Percentiles rank a stretch among this genome's conserved stretches.
phyloP scores from a whole-genome alignment of 2,797 vertebrate species.

The Dicrostonyx torquatus region DNA sequence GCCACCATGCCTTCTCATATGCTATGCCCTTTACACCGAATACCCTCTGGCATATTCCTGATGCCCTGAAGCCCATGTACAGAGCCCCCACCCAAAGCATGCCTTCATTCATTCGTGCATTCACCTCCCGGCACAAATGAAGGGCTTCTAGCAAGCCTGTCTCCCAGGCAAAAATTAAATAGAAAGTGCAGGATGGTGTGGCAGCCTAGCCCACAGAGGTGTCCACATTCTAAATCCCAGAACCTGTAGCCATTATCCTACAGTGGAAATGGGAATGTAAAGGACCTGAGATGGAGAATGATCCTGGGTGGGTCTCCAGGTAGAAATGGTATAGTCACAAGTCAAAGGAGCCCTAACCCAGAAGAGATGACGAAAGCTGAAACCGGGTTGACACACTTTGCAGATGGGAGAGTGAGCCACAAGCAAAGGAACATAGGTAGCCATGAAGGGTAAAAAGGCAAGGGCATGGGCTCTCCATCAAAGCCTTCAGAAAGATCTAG shows the following conservation, averaged over 20 bases:
- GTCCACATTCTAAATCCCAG: neutral
- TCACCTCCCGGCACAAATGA: neutral
- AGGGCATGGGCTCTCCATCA: neutral
- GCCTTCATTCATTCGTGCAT: neutral
- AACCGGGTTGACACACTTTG: fast-evolving
- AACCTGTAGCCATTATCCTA: neutral
- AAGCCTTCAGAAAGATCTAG: neutral
- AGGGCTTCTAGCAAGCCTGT: neutral
- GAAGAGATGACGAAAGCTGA: neutral
- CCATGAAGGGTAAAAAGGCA: neutral
- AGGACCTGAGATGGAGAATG: neutral
- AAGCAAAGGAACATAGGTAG: neutral
- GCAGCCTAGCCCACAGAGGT: neutral
- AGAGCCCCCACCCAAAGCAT: neutral
- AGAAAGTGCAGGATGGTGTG: neutral
- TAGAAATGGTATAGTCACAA: neutral
- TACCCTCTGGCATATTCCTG: neutral
- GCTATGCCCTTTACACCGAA: neutral
- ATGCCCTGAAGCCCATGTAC: neutral
- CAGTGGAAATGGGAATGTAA: neutral
- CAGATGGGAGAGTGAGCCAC: neutral
- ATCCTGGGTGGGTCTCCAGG: neutral
- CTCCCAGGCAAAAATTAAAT: neutral
- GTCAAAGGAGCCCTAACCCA: neutral
- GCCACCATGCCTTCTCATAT: neutral